Percentiles rank a stretch among this genome's conserved stretches.
Conservation (phyloP, 2,888 invertebrate genomes). For the Sinhomidia bicolor region DNA sequence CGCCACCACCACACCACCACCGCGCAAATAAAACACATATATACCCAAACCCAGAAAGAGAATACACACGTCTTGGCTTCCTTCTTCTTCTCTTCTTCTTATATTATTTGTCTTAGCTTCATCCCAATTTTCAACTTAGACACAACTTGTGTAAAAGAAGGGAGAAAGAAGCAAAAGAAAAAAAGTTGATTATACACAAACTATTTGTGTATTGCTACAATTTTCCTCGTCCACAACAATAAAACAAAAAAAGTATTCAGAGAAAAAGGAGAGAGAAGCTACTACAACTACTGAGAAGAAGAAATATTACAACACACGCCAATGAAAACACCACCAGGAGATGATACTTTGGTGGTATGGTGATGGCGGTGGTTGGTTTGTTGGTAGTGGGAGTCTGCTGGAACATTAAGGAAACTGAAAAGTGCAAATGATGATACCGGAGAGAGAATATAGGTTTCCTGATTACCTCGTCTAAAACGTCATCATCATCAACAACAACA, state of each 20-base stretch:
- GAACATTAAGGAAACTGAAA: conserved; percentile 67
- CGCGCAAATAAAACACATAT: neutral
- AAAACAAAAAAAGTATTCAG: conserved; percentile 36
- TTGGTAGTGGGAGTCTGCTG: conserved; percentile 13
- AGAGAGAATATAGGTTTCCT: conserved; percentile 45
- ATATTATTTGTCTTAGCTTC: neutral
- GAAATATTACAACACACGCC: neutral
- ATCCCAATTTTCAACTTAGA: conserved; percentile 13
- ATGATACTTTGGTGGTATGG: conserved; percentile 39
- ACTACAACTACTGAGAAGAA: neutral
- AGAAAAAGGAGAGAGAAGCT: conserved; percentile 21
- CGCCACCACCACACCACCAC: neutral
- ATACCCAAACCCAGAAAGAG: conserved; percentile 28
- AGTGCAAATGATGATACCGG: conserved; percentile 61
- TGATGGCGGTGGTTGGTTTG: conserved; percentile 9
- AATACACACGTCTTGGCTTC: conserved; percentile 14
- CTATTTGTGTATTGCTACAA: conserved; percentile 55
- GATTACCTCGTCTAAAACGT: conserved; percentile 45
- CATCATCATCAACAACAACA: conserved; percentile 3
- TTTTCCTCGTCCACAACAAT: conserved; percentile 51
- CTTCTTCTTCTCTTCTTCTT: neutral
- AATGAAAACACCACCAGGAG: conserved; percentile 15
- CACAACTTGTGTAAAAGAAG: conserved; percentile 45
- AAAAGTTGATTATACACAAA: conserved; percentile 65
- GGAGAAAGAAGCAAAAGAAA: conserved; percentile 72